Percentiles rank a stretch among this genome's conserved stretches.
Evolutionary conservation across 2,797 vertebrate species (phyloP).

Genomic region (Coregonus sp.): DNA sequence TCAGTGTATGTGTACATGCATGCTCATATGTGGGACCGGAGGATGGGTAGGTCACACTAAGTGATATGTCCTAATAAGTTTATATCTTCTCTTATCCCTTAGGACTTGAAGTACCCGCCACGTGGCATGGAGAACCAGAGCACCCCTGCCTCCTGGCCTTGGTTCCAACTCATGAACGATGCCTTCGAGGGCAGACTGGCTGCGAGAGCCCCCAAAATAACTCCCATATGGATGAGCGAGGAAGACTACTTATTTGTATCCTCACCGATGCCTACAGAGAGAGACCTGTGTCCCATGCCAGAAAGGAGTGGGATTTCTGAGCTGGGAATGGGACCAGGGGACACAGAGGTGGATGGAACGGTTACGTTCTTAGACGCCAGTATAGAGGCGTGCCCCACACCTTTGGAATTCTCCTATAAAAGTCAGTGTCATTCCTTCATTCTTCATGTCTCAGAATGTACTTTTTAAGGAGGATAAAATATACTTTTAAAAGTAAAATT

Average conservation of each 20-base stretch:
- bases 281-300: conserved; percentile 47
- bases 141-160: conserved; percentile 71
- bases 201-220: conserved; percentile 62
- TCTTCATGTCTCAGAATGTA: not conserved
- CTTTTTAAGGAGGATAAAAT: not conserved
- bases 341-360: conserved; percentile 46
- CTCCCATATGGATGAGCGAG: conserved; percentile 64
- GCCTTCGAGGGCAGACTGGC: conserved; percentile 69
- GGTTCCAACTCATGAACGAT: conserved; percentile 74
- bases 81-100: not conserved
- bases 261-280: conserved; percentile 50
- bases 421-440: conserved; percentile 44
- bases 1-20: too few relatives aligned
- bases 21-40: not conserved
- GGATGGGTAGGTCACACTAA: not conserved
- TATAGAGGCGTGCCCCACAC: conserved; percentile 67
- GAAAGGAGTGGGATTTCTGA: conserved; percentile 61
- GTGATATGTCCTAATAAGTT: not conserved
- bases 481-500: too few relatives aligned
- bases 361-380: conserved; percentile 72
- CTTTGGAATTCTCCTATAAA: conserved; percentile 65
- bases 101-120: conserved; percentile 76
- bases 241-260: conserved; percentile 61
- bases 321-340: conserved; percentile 53
- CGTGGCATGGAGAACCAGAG: conserved; percentile 70